A percentile compares a stretch with the other conserved stretches of the same genome.
Evolutionary conservation across 2,888 invertebrate species (phyloP).

Genomic region (Tenthredo amoena): DNA sequence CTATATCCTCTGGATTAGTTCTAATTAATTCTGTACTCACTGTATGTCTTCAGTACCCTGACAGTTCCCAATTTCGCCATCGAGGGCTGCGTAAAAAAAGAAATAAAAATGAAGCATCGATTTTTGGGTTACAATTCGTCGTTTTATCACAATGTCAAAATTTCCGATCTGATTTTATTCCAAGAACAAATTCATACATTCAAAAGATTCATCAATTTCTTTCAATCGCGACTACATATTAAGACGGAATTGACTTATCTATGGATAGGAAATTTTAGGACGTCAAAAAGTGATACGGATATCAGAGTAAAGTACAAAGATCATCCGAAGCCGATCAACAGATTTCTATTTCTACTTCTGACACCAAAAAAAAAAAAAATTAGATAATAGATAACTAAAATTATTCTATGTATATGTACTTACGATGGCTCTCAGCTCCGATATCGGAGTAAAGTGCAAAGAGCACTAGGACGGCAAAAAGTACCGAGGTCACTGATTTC

Average conservation of each 20-base stretch:
- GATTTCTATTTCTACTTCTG: neutral
- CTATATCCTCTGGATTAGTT: neutral
- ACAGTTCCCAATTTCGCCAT: neutral
- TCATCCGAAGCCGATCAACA: neutral
- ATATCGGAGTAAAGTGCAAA: slow-evolving; percentile 8
- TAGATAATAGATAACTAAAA: neutral
- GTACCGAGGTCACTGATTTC: neutral
- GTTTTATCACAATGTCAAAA: neutral
- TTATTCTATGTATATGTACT: neutral
- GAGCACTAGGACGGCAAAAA: neutral
- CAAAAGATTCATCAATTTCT: neutral
- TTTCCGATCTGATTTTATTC: neutral
- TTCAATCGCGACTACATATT: neutral
- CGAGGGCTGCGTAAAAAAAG: neutral
- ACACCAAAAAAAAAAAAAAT: neutral
- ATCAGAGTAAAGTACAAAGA: neutral
- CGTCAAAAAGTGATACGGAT: neutral
- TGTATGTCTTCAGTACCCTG: neutral
- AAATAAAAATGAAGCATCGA: neutral
- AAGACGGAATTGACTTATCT: neutral
- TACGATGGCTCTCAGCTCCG: neutral
- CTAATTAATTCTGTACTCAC: neutral
- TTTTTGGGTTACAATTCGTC: neutral
- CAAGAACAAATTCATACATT: neutral
- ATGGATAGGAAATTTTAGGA: too few relatives aligned